These are phyloP conservation scores for Drosophila lowei DNA, from an alignment of 1,140 invertebrate genomes.

Conservation along the genomic window DNA sequence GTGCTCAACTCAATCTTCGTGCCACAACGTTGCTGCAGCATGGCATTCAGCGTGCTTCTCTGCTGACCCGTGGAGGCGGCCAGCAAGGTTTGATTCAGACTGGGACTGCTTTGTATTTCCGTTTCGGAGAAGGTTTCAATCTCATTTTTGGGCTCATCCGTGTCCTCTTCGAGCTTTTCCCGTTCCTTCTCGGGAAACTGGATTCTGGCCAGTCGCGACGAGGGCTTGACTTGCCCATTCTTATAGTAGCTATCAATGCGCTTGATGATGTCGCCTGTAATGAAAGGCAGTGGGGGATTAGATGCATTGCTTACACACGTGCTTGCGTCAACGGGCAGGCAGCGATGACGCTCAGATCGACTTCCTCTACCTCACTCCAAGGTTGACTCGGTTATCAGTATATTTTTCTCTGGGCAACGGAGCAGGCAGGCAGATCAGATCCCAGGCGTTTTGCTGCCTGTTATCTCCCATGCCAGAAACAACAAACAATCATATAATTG, in stretches of 20 bases:
- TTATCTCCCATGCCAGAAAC: conserved; percentile 26
- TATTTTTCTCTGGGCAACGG: too few species aligned
- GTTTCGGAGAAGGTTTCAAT: conserved; percentile 77
- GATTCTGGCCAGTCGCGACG: conserved; percentile 43
- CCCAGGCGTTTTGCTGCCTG: neutral
- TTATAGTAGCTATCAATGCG: conserved; percentile 74
- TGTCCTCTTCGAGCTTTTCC: conserved; percentile 49
- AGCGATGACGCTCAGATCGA: conserved; percentile 18
- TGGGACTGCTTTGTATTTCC: conserved; percentile 58
- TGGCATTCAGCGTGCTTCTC: conserved; percentile 46
- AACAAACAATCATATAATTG: conserved; percentile 11
- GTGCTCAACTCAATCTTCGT: conserved; percentile 79
- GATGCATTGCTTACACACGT: conserved; percentile 19
- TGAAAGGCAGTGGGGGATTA: neutral
- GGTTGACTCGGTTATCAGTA: conserved; percentile 57
- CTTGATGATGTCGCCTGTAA: conserved; percentile 74
- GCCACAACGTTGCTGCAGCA: conserved; percentile 68
- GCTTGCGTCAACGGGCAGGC: conserved; percentile 16
- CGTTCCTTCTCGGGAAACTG: conserved; percentile 58
- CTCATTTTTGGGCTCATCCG: conserved; percentile 60
- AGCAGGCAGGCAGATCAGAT: neutral
- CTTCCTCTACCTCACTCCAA: conserved; percentile 3
- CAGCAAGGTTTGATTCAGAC: conserved; percentile 53
- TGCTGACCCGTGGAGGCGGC: conserved; percentile 48
- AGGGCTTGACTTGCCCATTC: conserved; percentile 17